phyloP scores from a whole-genome alignment of 2,797 vertebrate genomes.

The Capromys pilorides region DNA sequence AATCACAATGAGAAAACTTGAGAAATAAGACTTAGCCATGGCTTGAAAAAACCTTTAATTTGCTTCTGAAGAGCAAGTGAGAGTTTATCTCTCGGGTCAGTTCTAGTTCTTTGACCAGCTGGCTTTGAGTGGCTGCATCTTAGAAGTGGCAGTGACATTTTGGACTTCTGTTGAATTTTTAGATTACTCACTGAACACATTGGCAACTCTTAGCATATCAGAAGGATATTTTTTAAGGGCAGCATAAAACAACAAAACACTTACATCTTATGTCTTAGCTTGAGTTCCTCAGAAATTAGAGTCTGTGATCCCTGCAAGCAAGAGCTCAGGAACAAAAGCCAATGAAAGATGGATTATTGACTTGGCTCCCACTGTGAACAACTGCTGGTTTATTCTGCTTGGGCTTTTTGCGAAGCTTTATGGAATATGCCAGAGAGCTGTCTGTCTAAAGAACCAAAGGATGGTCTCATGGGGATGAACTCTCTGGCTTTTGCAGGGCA shows the following conservation, averaged over 20 bases:
- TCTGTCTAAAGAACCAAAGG: background rate
- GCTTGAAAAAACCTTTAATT: background rate
- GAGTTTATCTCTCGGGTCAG: background rate
- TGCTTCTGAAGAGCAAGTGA: constrained; percentile 5
- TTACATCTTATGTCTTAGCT: background rate
- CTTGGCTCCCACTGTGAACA: background rate
- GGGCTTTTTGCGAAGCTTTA: background rate
- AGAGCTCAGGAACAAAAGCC: background rate
- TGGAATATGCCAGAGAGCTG: background rate
- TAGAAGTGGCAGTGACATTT: constrained; percentile 58
- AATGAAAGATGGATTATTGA: background rate
- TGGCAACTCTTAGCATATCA: background rate
- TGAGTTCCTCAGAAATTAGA: constrained; percentile 18
- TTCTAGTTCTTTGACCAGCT: constrained; percentile 30
- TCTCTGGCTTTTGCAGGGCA: background rate
- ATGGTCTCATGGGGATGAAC: background rate
- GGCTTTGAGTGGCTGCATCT: constrained; percentile 45
- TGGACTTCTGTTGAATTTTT: constrained; percentile 36
- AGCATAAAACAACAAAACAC: constrained; percentile 12
- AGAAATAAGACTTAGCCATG: constrained; percentile 1
- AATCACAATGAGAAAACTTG: background rate
- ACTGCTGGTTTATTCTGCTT: background rate
- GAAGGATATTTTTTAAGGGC: constrained; percentile 33
- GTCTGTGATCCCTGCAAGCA: background rate
- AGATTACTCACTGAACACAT: constrained; percentile 38